Conservation (phyloP, 2,797 vertebrate genomes). For the Vipera ursinii region DNA sequence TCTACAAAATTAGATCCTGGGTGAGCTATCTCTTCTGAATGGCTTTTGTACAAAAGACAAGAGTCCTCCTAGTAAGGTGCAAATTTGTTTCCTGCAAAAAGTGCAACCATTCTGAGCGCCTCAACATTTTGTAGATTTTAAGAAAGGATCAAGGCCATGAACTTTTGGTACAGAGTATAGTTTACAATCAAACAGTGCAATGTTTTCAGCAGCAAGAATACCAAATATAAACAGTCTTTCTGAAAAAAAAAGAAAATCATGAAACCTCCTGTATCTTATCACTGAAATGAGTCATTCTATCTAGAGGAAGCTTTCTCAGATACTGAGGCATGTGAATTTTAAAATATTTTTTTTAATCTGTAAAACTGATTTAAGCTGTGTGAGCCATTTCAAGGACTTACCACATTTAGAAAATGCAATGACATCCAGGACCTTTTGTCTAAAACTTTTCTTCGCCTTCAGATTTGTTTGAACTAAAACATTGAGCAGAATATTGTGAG, state of each 20-base stretch:
- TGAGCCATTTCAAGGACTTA: neutral
- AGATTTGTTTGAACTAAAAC: neutral
- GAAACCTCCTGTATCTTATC: neutral
- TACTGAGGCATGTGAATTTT: neutral
- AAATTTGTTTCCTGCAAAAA: neutral
- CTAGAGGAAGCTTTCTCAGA: neutral
- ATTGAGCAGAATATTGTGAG: neutral
- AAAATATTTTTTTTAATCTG: neutral
- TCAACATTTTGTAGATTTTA: neutral
- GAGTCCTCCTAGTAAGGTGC: neutral
- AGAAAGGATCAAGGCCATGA: neutral
- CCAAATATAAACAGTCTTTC: neutral
- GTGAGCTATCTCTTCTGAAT: neutral
- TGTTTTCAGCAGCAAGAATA: neutral
- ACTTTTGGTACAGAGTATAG: neutral
- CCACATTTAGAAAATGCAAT: neutral
- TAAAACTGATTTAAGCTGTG: neutral
- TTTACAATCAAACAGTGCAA: neutral
- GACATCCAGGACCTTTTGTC: neutral
- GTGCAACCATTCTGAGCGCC: neutral
- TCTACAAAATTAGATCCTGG: neutral
- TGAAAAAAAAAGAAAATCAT: neutral
- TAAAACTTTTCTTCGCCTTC: neutral
- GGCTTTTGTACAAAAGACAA: neutral
- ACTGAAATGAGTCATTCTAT: neutral